phyloP scores from a whole-genome alignment of 2,888 invertebrate species.

The Cryptocheilus praepositus region DNA sequence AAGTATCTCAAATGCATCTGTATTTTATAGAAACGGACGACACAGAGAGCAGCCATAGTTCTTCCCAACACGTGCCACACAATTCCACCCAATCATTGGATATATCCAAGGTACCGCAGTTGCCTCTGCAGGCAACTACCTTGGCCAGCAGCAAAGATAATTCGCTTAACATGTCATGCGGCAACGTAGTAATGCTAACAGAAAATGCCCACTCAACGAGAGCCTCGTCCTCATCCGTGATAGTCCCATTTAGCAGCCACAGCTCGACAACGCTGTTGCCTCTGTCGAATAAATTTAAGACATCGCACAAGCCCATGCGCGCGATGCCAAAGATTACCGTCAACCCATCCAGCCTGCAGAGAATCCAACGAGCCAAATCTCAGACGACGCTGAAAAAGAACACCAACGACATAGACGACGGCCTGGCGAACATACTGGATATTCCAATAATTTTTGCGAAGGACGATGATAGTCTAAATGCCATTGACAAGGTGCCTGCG shows the following conservation, averaged over 20 bases:
- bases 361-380: slow-evolving; percentile 43
- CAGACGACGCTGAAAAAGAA: slow-evolving; percentile 47
- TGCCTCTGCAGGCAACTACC: slow-evolving; percentile 45
- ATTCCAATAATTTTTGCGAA: slow-evolving; percentile 82
- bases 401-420: slow-evolving; percentile 60
- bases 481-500: slow-evolving; percentile 58
- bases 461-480: slow-evolving; percentile 75
- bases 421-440: slow-evolving; percentile 78
- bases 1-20: not conserved
- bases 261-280: slow-evolving; percentile 57
- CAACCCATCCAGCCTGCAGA: slow-evolving; percentile 53
- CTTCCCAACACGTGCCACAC: slow-evolving; percentile 38
- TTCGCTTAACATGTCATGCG: slow-evolving; percentile 47
- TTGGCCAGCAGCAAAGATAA: slow-evolving; percentile 50
- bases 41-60: slow-evolving; percentile 34
- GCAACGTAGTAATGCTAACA: slow-evolving; percentile 58
- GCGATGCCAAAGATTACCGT: slow-evolving; percentile 66
- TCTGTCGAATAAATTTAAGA: slow-evolving; percentile 54
- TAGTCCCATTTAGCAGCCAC: slow-evolving; percentile 54
- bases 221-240: slow-evolving; percentile 46
- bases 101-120: slow-evolving; percentile 55
- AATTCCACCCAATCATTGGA: slow-evolving; percentile 54
- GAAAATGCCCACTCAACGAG: slow-evolving; percentile 54
- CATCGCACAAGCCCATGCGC: slow-evolving; percentile 52
- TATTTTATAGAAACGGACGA: slow-evolving; percentile 66